Conservation (phyloP, 2,113 vertebrate species). For the Nerophis ophidion region DNA sequence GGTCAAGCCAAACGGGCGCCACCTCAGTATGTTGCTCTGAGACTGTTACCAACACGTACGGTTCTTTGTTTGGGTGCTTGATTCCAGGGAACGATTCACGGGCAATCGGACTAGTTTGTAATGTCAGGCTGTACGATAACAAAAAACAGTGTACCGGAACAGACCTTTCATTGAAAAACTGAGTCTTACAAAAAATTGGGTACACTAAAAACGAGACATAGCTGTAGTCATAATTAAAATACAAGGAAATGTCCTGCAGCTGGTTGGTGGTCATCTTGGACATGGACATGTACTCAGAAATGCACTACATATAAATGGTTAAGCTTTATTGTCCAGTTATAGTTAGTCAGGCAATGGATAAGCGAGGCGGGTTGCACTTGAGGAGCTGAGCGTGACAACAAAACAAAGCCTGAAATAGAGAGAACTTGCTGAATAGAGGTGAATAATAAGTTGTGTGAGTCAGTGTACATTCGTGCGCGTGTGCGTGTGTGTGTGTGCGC, state of each 20-base stretch:
- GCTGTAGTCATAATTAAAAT: too few species aligned
- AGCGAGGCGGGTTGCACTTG: background rate
- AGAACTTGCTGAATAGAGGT: conserved; percentile 5
- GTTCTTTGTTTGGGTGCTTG: too few species aligned
- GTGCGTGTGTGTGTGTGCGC: background rate
- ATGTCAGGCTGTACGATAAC: too few species aligned
- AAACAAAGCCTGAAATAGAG: conserved; percentile 12
- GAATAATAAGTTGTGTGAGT: background rate
- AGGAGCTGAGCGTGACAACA: conserved; percentile 12
- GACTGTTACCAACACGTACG: too few species aligned
- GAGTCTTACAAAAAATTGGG: background rate
- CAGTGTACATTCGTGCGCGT: too few species aligned
- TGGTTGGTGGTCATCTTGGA: background rate
- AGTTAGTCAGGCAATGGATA: background rate
- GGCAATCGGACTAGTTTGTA: too few species aligned
- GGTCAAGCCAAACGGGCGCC: too few species aligned
- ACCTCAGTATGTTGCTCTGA: too few species aligned
- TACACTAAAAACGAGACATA: too few species aligned
- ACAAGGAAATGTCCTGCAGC: background rate
- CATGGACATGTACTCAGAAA: background rate
- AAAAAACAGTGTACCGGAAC: too few species aligned
- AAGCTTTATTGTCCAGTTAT: background rate
- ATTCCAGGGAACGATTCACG: too few species aligned
- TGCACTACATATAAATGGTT: background rate
- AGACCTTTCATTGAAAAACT: background rate